These are phyloP conservation scores for Sylvia borin DNA, from an alignment of 2,797 vertebrate genomes.

Conservation along the genomic window DNA sequence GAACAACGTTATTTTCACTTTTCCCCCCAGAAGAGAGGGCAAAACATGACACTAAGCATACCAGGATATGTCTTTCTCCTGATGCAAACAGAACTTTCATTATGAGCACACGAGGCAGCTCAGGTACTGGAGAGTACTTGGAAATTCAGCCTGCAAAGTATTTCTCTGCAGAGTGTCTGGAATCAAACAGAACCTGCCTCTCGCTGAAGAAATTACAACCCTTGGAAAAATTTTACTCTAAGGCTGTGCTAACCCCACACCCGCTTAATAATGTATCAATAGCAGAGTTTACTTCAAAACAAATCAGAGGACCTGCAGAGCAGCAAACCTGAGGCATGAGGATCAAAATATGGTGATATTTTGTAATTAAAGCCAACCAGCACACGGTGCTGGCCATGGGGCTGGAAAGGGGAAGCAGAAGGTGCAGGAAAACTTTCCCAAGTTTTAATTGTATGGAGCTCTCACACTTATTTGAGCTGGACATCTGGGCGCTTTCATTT, in stretches of 20 bases:
- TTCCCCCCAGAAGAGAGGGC: background rate
- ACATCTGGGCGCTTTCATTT: background rate
- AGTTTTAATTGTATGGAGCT: background rate
- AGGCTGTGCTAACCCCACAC: background rate
- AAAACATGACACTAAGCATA: rapidly evolving
- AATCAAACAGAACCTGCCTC: background rate
- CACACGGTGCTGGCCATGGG: rapidly evolving
- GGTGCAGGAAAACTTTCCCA: background rate
- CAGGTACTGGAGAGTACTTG: background rate
- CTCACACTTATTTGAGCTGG: background rate
- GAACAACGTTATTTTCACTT: background rate
- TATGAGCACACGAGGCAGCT: background rate
- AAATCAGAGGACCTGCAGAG: background rate
- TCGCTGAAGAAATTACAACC: background rate
- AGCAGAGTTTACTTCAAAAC: background rate
- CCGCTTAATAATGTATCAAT: background rate
- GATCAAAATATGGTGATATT: background rate
- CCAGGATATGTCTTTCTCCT: rapidly evolving
- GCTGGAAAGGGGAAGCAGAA: background rate
- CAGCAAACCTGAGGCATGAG: background rate
- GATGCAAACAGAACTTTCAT: background rate
- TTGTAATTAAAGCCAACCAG: background rate
- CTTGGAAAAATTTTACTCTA: background rate
- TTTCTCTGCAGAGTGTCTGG: background rate
- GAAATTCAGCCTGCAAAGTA: background rate